Percentiles rank a stretch among this genome's conserved stretches.
These are phyloP conservation scores for Aythya fuligula DNA, from an alignment of 2,797 vertebrate genomes.

Conservation along the genomic window DNA sequence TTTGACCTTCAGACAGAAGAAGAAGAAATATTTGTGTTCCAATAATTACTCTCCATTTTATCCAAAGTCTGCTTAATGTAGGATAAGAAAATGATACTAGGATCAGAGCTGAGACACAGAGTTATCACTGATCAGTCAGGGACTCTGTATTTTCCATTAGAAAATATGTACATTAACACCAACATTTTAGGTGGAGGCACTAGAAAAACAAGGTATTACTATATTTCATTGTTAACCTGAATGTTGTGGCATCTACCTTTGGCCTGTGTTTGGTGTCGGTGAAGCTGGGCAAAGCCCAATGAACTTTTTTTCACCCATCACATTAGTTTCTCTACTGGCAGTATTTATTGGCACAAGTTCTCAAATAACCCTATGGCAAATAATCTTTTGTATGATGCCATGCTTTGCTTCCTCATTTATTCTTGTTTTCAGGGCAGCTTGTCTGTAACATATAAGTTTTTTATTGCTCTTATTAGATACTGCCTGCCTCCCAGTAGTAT, in stretches of 20 bases:
- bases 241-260: not conserved
- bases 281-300: not conserved
- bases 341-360: conserved; percentile 24
- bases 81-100: not conserved
- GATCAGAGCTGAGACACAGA: not conserved
- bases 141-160: not conserved
- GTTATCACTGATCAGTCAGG: not conserved
- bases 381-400: not conserved
- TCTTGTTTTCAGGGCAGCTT: not conserved
- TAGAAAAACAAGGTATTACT: not conserved
- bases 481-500: not conserved
- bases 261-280: not conserved
- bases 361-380: not conserved
- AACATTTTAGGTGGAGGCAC: not conserved
- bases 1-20: not conserved
- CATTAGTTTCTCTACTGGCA: conserved; percentile 22
- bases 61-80: not conserved
- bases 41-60: not conserved
- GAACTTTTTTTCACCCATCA: not conserved
- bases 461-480: not conserved
- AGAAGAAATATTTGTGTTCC: not conserved
- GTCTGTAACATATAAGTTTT: not conserved
- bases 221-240: not conserved
- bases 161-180: not conserved
- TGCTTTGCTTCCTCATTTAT: not conserved